Evolutionary conservation across 1,140 invertebrate genomes (phyloP), one percentile per base, ranked within the genome.

Genomic region (Danaus melanippus): DNA sequence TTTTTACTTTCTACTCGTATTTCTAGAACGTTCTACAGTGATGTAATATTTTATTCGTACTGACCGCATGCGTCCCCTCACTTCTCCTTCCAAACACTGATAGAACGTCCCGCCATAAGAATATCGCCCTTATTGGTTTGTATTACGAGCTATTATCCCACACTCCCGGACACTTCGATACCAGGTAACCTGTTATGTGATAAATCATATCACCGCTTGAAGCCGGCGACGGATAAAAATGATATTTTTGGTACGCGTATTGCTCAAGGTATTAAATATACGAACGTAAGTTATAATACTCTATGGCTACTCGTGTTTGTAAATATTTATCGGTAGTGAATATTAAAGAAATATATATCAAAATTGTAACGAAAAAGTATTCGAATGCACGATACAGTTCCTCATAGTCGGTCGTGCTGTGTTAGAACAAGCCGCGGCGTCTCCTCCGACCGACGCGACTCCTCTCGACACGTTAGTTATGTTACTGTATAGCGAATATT

Each of bases 301-400:
- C 55, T 60, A 52, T 59, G 52, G 60, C 60, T 74, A 74, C 64
- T 69, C 63, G 54, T 57, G 46, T 39, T 46, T 63, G 64, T 55
- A 63, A 65, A 53, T 61, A 64, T 74, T 60, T 65, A 66, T 76
- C 56, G 63, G 21, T 59, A 71, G 53, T 74, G 67, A 71, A 55
- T 73, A 68, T 70, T 67, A 56, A 67, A 76, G 69, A 70, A 66
- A 64, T 73, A 71, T 71, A 66, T 59, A 68, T 82, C 76, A 76
- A 86, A 82, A 81, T 82, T 79, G 72, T 80, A 82, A 78, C 67
- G 57, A 71, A 77, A 73, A 58, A 73, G 69, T 32, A 32, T 32
- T 62, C 60, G 66, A 76, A 79, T 78, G 84, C 84, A 86, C 84
- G 84, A 84, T 74, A 83, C 76, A 86, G 84, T 86, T 86, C 84